phyloP scores from a whole-genome alignment of 2,797 vertebrate genomes.

The Anomalospiza imberbis region DNA sequence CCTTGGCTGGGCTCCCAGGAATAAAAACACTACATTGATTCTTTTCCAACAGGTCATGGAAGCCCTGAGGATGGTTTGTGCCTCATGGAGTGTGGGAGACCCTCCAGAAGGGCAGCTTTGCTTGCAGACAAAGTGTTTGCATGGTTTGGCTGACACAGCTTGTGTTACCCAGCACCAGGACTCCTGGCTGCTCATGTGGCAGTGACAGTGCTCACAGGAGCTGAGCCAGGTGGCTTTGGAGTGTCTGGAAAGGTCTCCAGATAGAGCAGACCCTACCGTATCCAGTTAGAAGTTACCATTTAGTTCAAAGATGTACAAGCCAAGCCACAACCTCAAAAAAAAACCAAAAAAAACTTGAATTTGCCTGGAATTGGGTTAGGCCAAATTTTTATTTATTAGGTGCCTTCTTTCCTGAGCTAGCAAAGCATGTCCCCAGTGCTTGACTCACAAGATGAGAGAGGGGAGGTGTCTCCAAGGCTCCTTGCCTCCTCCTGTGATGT shows the following conservation, averaged over 20 bases:
- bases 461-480: not conserved
- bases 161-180: not conserved
- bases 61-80: not conserved
- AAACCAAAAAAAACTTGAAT: not conserved
- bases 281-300: not conserved
- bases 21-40: not conserved
- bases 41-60: not conserved
- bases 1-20: not conserved
- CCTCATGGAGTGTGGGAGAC: not conserved
- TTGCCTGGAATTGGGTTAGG: not conserved
- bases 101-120: not conserved
- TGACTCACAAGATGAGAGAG: not conserved
- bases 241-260: not conserved
- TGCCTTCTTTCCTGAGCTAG: conserved; percentile 47
- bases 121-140: not conserved
- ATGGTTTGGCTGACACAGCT: not conserved
- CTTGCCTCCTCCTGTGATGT: not conserved
- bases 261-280: not conserved
- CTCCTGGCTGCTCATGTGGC: not conserved
- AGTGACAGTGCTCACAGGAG: not conserved
- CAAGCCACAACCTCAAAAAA: not conserved
- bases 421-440: not conserved
- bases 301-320: not conserved
- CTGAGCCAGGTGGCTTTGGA: not conserved
- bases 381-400: not conserved